A percentile compares a stretch with the other conserved stretches of the same genome.
Conservation (phyloP, 1,140 invertebrate genomes). For the Steinernema khuongi region DNA sequence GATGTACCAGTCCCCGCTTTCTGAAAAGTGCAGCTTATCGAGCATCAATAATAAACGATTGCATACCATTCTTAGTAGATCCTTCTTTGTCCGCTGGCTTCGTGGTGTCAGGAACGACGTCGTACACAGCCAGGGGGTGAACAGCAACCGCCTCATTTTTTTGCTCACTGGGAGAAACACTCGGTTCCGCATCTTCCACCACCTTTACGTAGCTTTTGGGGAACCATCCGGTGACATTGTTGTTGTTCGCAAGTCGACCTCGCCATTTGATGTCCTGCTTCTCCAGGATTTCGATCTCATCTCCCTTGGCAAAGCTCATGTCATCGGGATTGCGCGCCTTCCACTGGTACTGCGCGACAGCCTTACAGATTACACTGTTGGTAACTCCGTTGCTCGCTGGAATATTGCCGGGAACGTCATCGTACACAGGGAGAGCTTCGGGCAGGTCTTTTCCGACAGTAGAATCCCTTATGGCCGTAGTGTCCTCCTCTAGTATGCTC, state of each 20-base stretch:
- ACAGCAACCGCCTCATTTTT: background rate
- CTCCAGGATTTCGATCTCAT: conserved; percentile 67
- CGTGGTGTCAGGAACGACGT: conserved; percentile 10
- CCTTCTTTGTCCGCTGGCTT: background rate
- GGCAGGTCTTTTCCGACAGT: background rate
- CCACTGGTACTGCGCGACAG: conserved; percentile 67
- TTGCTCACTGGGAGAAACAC: conserved; percentile 24
- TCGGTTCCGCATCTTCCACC: conserved; percentile 44
- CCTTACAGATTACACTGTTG: conserved; percentile 24
- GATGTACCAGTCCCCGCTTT: conserved; percentile 44
- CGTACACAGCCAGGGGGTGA: background rate
- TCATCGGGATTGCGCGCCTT: conserved; percentile 68
- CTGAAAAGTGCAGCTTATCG: too few relatives aligned
- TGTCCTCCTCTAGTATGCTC: conserved; percentile 47
- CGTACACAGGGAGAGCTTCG: background rate
- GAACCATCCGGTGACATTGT: conserved; percentile 66
- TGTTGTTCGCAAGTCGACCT: conserved; percentile 62
- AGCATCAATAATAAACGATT: too few relatives aligned
- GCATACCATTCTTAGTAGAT: background rate
- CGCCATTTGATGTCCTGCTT: conserved; percentile 71
- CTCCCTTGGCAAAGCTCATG: conserved; percentile 69
- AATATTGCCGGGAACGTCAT: background rate
- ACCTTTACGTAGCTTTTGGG: conserved; percentile 70
- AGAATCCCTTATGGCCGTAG: background rate
- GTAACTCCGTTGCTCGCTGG: conserved; percentile 6